Conservation (phyloP, 92 coral and sea anemone species). For the Desmophyllum pertusum region DNA sequence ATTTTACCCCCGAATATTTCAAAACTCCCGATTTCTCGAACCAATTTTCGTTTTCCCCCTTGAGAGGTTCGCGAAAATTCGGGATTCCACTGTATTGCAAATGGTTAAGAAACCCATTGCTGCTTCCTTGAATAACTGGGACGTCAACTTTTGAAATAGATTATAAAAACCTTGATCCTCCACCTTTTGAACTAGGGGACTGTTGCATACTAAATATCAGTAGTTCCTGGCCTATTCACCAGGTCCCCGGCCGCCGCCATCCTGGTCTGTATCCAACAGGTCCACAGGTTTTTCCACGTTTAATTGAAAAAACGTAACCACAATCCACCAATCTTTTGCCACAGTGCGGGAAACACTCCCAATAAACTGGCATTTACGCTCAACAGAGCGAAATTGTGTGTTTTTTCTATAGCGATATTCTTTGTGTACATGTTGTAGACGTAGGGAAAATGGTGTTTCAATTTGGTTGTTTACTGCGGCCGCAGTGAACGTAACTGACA, state of each 20-base stretch:
- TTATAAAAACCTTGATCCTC: too few species aligned
- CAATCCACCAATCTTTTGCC: conserved; percentile 59
- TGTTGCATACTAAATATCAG: conserved; percentile 18
- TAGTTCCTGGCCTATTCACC: conserved; percentile 19
- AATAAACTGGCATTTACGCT: background rate
- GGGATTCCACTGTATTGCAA: too few species aligned
- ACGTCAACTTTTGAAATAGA: background rate
- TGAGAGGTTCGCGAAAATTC: too few species aligned
- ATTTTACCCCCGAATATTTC: too few species aligned
- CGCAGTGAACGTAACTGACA: background rate
- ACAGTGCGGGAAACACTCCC: conserved; percentile 56
- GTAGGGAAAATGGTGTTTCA: conserved; percentile 20
- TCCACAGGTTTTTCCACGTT: conserved; percentile 51
- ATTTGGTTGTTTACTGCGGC: background rate
- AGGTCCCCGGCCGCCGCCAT: conserved; percentile 9
- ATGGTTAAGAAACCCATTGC: too few species aligned
- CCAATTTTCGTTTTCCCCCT: too few species aligned
- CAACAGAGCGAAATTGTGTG: conserved; percentile 27
- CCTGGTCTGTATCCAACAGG: conserved; percentile 32
- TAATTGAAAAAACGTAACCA: conserved; percentile 58
- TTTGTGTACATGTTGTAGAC: conserved; percentile 29
- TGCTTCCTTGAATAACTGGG: too few species aligned
- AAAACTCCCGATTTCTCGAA: too few species aligned
- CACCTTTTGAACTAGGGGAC: background rate
- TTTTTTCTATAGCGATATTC: conserved; percentile 4